Evolutionary conservation across 2,888 invertebrate species (phyloP), one percentile per base, ranked within the genome.

Genomic region (Aricia artaxerxes): DNA sequence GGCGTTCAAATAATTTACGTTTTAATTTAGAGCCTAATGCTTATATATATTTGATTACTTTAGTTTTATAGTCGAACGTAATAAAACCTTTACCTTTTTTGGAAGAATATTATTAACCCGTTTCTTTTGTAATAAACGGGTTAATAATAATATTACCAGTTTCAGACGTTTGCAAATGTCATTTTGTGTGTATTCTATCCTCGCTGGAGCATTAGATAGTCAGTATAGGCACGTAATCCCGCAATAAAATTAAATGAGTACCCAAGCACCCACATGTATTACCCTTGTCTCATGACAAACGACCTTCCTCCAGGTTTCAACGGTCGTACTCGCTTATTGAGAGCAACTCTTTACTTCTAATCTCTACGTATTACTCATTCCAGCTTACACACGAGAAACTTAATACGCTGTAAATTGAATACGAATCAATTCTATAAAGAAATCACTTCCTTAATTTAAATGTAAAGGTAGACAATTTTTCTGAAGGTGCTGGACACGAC

Each of bases 251-350:
- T 69, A 72, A 77, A 79, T 57, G 78, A 79, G 61, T 73, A 49
- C 75, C 49, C 3, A 44, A 80, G 77, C 77, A 78, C 57, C 78
- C 79, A 79, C 78, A 81, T 81, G 78, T 82, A 78, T 88, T 87
- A 85, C 87, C 84, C 87, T 88, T 88, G 88, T 89, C 85, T 87
- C 84, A 86, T 87, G 86, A 89, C 86, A 88, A 89, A 89, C 87
- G 84, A 86, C 85, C 84, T 88, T 88, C 87, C 86, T 86, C 85
- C 86, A 79, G 79, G 77, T 79, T 80, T 81, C 80, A 80, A 77
- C 79, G 80, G 80, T 82, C 81, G 81, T 82, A 82, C 83, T 81
- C 80, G 80, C 76, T 81, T 81, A 83, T 82, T 81, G 80, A 80
- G 79, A 81, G 80, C 81, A 80, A 80, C 79, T 80, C 81, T 78